Conservation (phyloP, 2,113 vertebrate species). For the Chaenogobius annularis region DNA sequence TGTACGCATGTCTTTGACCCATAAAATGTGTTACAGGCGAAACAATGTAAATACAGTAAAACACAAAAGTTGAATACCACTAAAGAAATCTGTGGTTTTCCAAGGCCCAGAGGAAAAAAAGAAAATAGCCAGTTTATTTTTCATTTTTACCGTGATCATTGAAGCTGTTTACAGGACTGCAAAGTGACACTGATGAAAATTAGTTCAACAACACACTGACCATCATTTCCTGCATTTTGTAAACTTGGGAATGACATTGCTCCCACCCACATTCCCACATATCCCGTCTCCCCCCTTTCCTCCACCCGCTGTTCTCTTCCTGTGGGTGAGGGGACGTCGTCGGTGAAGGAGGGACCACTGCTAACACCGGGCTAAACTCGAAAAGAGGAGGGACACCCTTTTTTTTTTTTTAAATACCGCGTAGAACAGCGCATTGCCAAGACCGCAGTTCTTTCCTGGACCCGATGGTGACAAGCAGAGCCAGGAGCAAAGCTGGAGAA, state of each 20-base stretch:
- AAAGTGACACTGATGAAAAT: slow-evolving; percentile 29
- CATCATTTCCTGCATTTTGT: slow-evolving; percentile 52
- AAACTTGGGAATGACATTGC: slow-evolving; percentile 37
- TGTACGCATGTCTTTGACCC: slow-evolving; percentile 16
- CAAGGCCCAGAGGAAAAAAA: too few relatives aligned
- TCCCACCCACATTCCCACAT: slow-evolving; percentile 29
- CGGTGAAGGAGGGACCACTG: slow-evolving; percentile 31
- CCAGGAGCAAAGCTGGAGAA: slow-evolving; percentile 12
- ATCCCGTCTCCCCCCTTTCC: neutral
- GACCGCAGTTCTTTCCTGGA: slow-evolving; percentile 42
- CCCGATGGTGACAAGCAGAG: slow-evolving; percentile 5
- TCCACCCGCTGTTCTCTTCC: slow-evolving; percentile 40
- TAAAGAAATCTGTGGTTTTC: neutral
- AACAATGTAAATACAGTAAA: slow-evolving; percentile 2
- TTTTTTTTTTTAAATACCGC: neutral
- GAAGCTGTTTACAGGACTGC: slow-evolving; percentile 10
- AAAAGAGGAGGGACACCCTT: slow-evolving; percentile 20
- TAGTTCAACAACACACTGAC: slow-evolving; percentile 25
- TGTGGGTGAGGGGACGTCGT: slow-evolving; percentile 59
- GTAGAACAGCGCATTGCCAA: slow-evolving; percentile 20
- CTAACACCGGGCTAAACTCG: slow-evolving; percentile 33
- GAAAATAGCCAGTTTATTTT: too few relatives aligned
- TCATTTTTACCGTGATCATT: neutral
- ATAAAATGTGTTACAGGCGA: slow-evolving; percentile 18
- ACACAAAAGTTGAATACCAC: neutral